Evolutionary conservation across 2,888 invertebrate genomes (phyloP).

Genomic region (Drosophila paramelanica): DNA sequence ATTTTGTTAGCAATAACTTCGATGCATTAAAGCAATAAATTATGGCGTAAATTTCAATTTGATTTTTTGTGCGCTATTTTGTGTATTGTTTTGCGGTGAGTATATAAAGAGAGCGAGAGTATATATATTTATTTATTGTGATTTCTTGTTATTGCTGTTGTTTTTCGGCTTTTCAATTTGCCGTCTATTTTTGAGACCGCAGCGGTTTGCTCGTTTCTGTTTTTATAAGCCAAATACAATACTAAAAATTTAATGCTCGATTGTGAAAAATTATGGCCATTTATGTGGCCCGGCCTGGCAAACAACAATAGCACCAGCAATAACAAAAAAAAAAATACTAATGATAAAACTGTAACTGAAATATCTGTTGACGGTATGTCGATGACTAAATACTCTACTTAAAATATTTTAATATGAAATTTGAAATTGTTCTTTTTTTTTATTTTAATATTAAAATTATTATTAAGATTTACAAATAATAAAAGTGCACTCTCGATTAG

Average conservation of each 20-base stretch:
- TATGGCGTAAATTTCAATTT: slow-evolving; percentile 57
- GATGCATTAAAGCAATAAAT: slow-evolving; percentile 55
- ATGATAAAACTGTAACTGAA: background rate
- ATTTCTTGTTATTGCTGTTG: slow-evolving; percentile 11
- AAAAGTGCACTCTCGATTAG: too few species aligned
- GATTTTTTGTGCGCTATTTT: slow-evolving; percentile 29
- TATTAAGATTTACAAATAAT: too few species aligned
- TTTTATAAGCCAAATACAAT: slow-evolving; percentile 41
- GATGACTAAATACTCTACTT: background rate
- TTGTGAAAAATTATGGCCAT: slow-evolving; percentile 45
- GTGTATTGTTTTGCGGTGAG: slow-evolving; percentile 54
- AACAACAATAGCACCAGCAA: slow-evolving; percentile 13
- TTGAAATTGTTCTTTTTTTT: background rate
- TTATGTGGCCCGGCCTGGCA: slow-evolving; percentile 16
- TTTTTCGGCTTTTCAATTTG: slow-evolving; percentile 26
- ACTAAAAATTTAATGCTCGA: slow-evolving; percentile 33
- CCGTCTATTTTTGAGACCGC: slow-evolving; percentile 32
- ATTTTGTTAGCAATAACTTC: slow-evolving; percentile 35
- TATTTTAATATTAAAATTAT: too few species aligned
- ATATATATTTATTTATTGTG: slow-evolving; percentile 35
- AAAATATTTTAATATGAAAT: background rate
- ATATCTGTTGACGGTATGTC: background rate
- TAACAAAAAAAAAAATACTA: slow-evolving; percentile 3
- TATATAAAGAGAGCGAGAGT: slow-evolving; percentile 9
- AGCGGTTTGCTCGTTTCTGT: slow-evolving; percentile 14